phyloP scores from a whole-genome alignment of 2,888 invertebrate genomes.

The Brachycybe producta region DNA sequence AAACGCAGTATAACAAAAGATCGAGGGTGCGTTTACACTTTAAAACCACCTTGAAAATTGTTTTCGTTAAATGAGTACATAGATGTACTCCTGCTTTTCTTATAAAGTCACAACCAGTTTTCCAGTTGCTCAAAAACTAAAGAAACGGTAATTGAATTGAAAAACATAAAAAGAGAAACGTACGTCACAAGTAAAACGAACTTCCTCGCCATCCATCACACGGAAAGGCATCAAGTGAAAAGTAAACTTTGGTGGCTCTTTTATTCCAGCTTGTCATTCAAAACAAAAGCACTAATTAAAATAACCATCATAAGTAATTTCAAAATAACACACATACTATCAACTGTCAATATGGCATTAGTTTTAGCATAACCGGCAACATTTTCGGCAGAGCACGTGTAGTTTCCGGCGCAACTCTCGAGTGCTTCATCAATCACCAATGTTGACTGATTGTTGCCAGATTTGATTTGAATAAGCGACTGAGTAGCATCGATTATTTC shows the following conservation, averaged over 20 bases:
- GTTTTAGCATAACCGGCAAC: slow-evolving; percentile 78
- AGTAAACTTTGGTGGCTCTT: slow-evolving; percentile 61
- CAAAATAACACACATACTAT: slow-evolving; percentile 17
- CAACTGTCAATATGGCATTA: slow-evolving; percentile 46
- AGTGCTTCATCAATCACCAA: slow-evolving; percentile 59
- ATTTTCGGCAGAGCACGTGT: slow-evolving; percentile 80
- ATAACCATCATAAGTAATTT: neutral
- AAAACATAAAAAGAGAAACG: neutral
- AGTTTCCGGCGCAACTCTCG: slow-evolving; percentile 55
- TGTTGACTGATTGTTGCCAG: slow-evolving; percentile 63
- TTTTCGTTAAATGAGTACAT: neutral
- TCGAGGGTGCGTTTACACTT: too few species aligned
- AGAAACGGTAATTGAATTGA: neutral
- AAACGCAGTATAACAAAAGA: too few species aligned
- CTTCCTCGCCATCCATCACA: slow-evolving; percentile 82
- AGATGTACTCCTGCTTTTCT: neutral
- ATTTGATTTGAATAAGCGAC: slow-evolving; percentile 56
- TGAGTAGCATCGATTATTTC: slow-evolving; percentile 51
- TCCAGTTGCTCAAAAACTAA: slow-evolving; percentile 20
- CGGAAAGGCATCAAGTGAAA: slow-evolving; percentile 56
- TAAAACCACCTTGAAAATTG: too few species aligned
- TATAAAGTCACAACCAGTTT: neutral
- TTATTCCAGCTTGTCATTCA: slow-evolving; percentile 44
- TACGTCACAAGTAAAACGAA: slow-evolving; percentile 52
- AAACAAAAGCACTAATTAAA: neutral